Evolutionary conservation across 2,113 vertebrate genomes (phyloP).

Genomic region (Cyphotilapia sp.): DNA sequence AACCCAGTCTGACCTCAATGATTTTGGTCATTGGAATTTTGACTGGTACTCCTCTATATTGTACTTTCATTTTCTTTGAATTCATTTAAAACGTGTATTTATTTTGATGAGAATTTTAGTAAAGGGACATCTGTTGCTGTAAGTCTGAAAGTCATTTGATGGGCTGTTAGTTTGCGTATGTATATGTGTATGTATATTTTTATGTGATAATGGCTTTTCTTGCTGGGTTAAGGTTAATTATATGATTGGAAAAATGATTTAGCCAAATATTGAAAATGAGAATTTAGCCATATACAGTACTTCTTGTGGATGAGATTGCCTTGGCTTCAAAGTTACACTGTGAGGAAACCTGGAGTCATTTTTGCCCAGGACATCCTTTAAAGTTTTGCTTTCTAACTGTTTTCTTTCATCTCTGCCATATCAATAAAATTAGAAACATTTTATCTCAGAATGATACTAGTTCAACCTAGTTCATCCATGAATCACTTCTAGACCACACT

Average conservation of each 20-base stretch:
- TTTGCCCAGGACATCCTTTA: not conserved
- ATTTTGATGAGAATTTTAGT: not conserved
- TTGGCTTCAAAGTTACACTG: not conserved
- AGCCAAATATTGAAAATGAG: not conserved
- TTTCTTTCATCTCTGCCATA: not conserved
- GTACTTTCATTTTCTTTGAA: not conserved
- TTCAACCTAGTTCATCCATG: not conserved
- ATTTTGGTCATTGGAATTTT: not conserved
- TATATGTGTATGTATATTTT: not conserved
- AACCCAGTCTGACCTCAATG: not conserved
- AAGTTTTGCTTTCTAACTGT: not conserved
- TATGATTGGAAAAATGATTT: not conserved
- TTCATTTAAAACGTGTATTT: not conserved
- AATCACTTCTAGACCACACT: not conserved
- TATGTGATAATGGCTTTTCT: not conserved
- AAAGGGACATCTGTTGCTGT: not conserved
- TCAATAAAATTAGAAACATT: not conserved
- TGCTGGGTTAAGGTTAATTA: not conserved
- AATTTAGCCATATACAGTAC: not conserved
- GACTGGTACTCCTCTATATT: rapidly evolving
- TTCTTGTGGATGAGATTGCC: not conserved
- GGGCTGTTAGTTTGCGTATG: rapidly evolving
- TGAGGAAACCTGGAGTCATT: not conserved
- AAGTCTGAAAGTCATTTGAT: not conserved
- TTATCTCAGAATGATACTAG: not conserved